Conservation (phyloP, 2,797 vertebrate species). For the Epinephelus coioides region DNA sequence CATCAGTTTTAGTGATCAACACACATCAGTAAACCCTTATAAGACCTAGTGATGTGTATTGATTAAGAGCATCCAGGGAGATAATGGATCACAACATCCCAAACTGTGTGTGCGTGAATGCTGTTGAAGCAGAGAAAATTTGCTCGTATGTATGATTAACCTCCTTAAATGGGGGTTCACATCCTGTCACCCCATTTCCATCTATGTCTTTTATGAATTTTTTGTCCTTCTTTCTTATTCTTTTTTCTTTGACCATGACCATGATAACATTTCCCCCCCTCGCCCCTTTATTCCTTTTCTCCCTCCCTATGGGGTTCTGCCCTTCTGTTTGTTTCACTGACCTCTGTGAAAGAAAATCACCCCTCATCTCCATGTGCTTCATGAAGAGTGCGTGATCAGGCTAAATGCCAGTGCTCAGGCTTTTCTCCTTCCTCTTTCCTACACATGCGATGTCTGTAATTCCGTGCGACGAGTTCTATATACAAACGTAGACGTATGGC, state of each 20-base stretch:
- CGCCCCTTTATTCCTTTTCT: neutral
- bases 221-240: neutral
- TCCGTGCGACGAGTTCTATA: constrained; percentile 50
- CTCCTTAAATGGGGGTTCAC: constrained; percentile 9
- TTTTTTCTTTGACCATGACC: constrained; percentile 12
- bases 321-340: constrained; percentile 68
- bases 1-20: constrained; percentile 12
- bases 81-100: constrained; percentile 22
- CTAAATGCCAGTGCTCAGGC: constrained; percentile 70
- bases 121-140: constrained; percentile 34
- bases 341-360: constrained; percentile 70
- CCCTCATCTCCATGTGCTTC: constrained; percentile 63
- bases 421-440: constrained; percentile 79
- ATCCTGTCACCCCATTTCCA: constrained; percentile 5
- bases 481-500: constrained; percentile 59
- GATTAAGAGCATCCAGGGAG: constrained; percentile 36
- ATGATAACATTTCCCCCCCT: constrained; percentile 13
- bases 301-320: constrained; percentile 49
- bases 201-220: neutral
- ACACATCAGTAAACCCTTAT: constrained; percentile 18
- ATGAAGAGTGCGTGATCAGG: constrained; percentile 73
- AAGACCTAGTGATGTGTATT: constrained; percentile 22
- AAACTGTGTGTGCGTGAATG: constrained; percentile 8
- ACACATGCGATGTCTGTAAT: constrained; percentile 71
- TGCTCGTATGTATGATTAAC: constrained; percentile 31